Evolutionary conservation across 1,140 invertebrate species (phyloP), one percentile per base, ranked within the genome.

Genomic region (Pogonognathellus flavescens): DNA sequence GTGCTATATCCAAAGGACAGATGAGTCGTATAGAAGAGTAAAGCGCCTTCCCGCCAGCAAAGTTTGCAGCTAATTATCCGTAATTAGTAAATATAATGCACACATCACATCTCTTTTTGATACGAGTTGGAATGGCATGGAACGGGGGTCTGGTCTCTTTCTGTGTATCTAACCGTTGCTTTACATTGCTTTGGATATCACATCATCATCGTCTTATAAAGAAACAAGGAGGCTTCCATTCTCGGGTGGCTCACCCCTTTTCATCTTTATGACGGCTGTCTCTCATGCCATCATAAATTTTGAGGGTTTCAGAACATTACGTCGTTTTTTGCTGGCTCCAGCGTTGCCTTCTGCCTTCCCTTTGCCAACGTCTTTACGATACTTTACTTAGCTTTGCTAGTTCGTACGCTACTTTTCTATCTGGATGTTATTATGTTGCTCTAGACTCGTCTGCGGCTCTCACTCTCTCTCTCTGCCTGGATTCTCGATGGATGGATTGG

Each of bases 221-320:
- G 72, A 59, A 60, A 80, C 31, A 31, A 59, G 53, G 66, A 80
- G 84, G 84, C n/a, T 55, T 70, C 76, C 60, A 49, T 62, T 82
- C 53, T 66, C 57, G 85, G 85, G 86, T 85, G 84, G 84, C 86
- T 85, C 84, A 87, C 81, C 84, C 86, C 86, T 85, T 87, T 85
- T 85, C 81, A 87, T 87, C 84, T 87, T 87, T 87, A 87, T 87
- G 86, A 87, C 84, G 86, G 86, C 86, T 87, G 86, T 87, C 86
- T 87, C 86, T 87, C 86, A 87, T 84, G 76, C 83, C 84, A 85
- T 87, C 86, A 87, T 87, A 87, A 87, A 85, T 87, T 84, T 87
- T 85, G 82, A 86, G 81, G 85, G 85, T 83, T 86, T 86, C 80
- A 83, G 85, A 86, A 87, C 81, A 62, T 87, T 85, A 85, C 84